Evolutionary conservation across 1,140 invertebrate species (phyloP).

Genomic region (Anastatus disparis): DNA sequence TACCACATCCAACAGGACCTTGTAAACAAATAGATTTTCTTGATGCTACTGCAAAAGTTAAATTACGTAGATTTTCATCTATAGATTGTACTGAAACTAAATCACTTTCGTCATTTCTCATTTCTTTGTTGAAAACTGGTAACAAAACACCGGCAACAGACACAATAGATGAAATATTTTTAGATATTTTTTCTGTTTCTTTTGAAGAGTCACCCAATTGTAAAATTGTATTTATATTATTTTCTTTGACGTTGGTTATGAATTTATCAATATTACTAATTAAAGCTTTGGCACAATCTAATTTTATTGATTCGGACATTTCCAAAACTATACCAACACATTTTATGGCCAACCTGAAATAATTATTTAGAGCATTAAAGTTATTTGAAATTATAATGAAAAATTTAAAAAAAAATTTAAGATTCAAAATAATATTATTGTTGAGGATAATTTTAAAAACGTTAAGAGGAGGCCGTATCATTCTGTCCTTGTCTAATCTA

Average conservation of each 20-base stretch:
- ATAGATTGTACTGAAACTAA: constrained; percentile 76
- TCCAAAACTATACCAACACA: constrained; percentile 71
- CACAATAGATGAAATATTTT: constrained; percentile 50
- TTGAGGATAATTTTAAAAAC: too few relatives aligned
- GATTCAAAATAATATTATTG: too few relatives aligned
- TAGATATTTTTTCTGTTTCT: constrained; percentile 36
- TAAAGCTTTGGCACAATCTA: constrained; percentile 53
- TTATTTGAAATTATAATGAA: too few relatives aligned
- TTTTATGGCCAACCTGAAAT: constrained; percentile 70
- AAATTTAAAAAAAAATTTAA: too few relatives aligned
- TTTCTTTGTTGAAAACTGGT: constrained; percentile 45
- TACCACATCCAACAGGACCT: constrained; percentile 93
- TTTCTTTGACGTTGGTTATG: constrained; percentile 44
- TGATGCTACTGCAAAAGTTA: constrained; percentile 79
- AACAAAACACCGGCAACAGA: constrained; percentile 60
- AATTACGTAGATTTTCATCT: constrained; percentile 76
- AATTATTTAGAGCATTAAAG: constrained; percentile 37
- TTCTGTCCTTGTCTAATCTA: too few relatives aligned
- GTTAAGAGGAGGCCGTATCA: too few relatives aligned
- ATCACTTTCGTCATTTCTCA: constrained; percentile 51
- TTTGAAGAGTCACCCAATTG: constrained; percentile 41
- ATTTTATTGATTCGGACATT: constrained; percentile 67
- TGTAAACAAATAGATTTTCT: constrained; percentile 84
- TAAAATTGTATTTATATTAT: constrained; percentile 30
- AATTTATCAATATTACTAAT: constrained; percentile 59